Conservation (phyloP, 2,113 vertebrate species). For the Scopus umbretta region DNA sequence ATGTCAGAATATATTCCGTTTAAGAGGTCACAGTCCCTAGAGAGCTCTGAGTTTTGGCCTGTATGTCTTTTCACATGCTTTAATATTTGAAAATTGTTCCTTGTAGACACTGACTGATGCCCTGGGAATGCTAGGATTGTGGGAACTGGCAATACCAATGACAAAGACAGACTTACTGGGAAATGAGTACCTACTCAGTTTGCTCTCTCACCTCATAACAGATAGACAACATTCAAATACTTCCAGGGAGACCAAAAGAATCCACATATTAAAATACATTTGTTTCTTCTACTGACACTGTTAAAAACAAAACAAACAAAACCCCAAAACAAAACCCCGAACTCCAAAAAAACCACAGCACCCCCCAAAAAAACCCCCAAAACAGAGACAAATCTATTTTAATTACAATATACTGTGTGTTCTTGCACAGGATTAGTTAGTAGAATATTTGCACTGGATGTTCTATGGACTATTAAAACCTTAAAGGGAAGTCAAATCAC, state of each 20-base stretch:
- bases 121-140: constrained; percentile 80
- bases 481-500: background rate
- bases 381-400: background rate
- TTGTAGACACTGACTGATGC: constrained; percentile 79
- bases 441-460: background rate
- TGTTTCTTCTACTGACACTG: background rate
- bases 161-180: constrained; percentile 68
- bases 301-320: background rate
- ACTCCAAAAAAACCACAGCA: background rate
- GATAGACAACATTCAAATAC: background rate
- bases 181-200: constrained; percentile 61
- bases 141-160: constrained; percentile 78
- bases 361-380: background rate
- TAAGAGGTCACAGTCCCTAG: constrained; percentile 75
- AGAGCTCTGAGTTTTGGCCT: constrained; percentile 75
- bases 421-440: background rate
- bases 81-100: constrained; percentile 78
- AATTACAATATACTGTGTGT: background rate
- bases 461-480: background rate
- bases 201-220: background rate
- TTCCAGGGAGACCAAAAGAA: background rate
- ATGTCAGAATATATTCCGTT: constrained; percentile 76
- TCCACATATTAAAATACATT: background rate
- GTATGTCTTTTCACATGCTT: constrained; percentile 82
- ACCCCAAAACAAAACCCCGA: background rate